These are phyloP conservation scores for Tetramorium bicarinatum DNA, from an alignment of 2,888 invertebrate genomes.

Conservation along the genomic window DNA sequence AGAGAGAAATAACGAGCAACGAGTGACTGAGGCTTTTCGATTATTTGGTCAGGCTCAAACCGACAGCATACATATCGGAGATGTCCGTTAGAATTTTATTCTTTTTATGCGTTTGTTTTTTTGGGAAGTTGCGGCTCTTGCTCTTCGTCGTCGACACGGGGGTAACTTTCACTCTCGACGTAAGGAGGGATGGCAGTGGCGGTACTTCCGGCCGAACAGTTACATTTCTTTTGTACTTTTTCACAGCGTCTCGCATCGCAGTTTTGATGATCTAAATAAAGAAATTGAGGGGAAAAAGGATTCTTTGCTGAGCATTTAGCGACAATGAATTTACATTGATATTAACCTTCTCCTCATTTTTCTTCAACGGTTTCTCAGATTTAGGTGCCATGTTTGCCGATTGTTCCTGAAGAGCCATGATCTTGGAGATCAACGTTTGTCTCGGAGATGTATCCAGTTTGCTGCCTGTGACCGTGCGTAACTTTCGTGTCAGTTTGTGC, in stretches of 20 bases:
- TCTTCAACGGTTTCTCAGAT: slow-evolving; percentile 64
- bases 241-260: slow-evolving; percentile 78
- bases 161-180: slow-evolving; percentile 58
- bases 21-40: slow-evolving; percentile 50
- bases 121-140: slow-evolving; percentile 67
- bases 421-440: slow-evolving; percentile 75
- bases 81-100: slow-evolving; percentile 75
- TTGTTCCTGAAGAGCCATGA: slow-evolving; percentile 78
- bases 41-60: slow-evolving; percentile 76
- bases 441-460: slow-evolving; percentile 64
- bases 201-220: slow-evolving; percentile 68
- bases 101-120: slow-evolving; percentile 73
- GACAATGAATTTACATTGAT: neutral
- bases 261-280: slow-evolving; percentile 75
- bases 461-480: slow-evolving; percentile 23
- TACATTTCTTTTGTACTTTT: slow-evolving; percentile 79
- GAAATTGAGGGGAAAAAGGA: neutral
- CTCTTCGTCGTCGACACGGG: slow-evolving; percentile 66
- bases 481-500: slow-evolving; percentile 56
- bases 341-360: slow-evolving; percentile 75
- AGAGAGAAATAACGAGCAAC: slow-evolving; percentile 52
- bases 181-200: slow-evolving; percentile 66
- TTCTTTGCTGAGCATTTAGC: neutral
- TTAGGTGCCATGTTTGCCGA: slow-evolving; percentile 66
- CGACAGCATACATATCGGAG: slow-evolving; percentile 82